Evolutionary conservation across 2,888 invertebrate genomes (phyloP).

Genomic region (Eudasyphora cyanicolor): DNA sequence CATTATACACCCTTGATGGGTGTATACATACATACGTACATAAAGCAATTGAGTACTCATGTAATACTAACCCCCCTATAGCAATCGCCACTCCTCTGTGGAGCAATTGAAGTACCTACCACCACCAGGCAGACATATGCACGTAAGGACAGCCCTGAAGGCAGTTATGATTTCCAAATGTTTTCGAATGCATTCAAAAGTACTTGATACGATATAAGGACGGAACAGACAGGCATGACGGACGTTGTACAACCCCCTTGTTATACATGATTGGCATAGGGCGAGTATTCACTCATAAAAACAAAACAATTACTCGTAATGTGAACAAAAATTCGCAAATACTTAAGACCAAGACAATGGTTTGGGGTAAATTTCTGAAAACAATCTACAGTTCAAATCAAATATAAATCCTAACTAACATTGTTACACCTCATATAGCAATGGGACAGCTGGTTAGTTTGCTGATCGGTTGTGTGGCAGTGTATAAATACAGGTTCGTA

Average conservation of each 20-base stretch:
- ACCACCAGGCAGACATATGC: neutral
- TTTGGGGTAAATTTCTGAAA: neutral
- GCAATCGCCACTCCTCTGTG: neutral
- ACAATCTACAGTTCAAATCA: neutral
- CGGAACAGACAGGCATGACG: neutral
- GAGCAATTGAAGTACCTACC: neutral
- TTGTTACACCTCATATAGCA: neutral
- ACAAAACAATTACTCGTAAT: neutral
- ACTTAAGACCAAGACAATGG: neutral
- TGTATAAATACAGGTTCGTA: neutral
- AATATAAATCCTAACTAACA: neutral
- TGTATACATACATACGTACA: neutral
- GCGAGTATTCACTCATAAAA: neutral
- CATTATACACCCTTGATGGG: neutral
- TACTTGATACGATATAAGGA: neutral
- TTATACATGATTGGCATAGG: constrained; percentile 54
- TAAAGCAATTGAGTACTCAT: neutral
- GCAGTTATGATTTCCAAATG: neutral
- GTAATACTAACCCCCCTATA: neutral
- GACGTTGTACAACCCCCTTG: constrained; percentile 52
- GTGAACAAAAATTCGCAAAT: neutral
- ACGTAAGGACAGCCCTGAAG: neutral
- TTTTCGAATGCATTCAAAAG: neutral
- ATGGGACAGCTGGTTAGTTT: neutral
- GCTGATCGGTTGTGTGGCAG: neutral